Evolutionary conservation across 23 tunicate species (phyloP).

Genomic region (Trididemnum nubilum): DNA sequence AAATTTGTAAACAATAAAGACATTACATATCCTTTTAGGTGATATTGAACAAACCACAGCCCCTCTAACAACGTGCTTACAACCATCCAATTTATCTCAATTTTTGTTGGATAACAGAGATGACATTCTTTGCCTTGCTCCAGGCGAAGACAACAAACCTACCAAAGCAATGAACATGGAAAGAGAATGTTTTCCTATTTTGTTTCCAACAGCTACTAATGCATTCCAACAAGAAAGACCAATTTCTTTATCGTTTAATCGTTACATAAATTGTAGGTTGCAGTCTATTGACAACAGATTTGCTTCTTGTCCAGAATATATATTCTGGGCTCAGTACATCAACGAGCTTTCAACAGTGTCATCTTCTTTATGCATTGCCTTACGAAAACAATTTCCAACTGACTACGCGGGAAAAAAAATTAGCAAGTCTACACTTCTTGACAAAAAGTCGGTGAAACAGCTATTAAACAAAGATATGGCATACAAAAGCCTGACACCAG

Average conservation of each 20-base stretch:
- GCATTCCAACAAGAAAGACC: not conserved
- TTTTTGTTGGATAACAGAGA: not conserved
- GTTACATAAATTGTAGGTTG: conserved; percentile 24
- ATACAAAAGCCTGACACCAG: not conserved
- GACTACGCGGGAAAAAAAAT: not conserved
- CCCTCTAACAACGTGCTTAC: conserved; percentile 20
- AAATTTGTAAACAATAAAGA: too few relatives aligned
- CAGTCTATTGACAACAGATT: conserved; percentile 25
- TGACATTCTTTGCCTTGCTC: not conserved
- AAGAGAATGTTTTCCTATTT: conserved; percentile 20
- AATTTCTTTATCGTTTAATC: not conserved
- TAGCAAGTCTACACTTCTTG: not conserved
- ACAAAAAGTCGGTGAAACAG: not conserved
- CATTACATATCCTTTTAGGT: too few relatives aligned
- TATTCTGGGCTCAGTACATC: conserved; percentile 30
- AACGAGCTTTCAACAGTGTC: conserved; percentile 16
- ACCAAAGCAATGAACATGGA: not conserved
- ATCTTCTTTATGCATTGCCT: conserved; percentile 7
- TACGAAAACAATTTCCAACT: not conserved
- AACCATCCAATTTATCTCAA: conserved; percentile 22
- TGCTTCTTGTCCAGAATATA: conserved; percentile 31
- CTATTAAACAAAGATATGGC: not conserved
- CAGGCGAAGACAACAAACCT: not conserved
- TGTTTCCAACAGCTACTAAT: conserved; percentile 20
- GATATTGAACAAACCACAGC: conserved; percentile 5